Evolutionary conservation across 2,113 vertebrate species (phyloP), one percentile per base, ranked within the genome.

Genomic region (Sander vitreus): DNA sequence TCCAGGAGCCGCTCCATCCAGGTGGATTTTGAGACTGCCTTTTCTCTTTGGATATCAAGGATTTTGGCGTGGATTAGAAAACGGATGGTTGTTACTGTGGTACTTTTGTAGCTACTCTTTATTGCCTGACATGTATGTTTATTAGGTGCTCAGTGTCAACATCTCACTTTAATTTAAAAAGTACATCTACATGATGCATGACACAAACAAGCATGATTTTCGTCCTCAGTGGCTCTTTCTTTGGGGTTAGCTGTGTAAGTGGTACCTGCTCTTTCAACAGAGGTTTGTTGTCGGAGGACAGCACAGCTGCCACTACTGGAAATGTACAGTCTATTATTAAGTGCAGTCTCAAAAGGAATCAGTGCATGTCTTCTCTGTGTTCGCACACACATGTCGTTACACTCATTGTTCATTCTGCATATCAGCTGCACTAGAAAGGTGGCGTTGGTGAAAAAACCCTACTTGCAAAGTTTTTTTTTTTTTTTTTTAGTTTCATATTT

Each of bases 121-220:
- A 30, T 50, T 65, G 68, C 77, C 39, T 65, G 62, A 84, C 71
- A 67, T 76, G 66, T 80, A 4, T 78, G 45, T 86, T 78, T 62
- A 75, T 54, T 33, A 48, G 72, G 45, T 5, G 18, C 62, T 66
- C 63, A 53, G 53, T 89, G 65, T 83, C 65, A 79, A 76, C 78
- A 73, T 79, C 84, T 89, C 81, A 77, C 80, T 77, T 84, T 78
- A 23, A 73, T 83, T 78, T 58, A 62, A 80, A 53, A 73, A 50
- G 23, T 51, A 58, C 77, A 39, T 82, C 23, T 76, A 4, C 66
- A 77, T 76, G n/a, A n/a, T 3, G 74, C 90, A 85, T 87, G 90
- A 78, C 78, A 84, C 66, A 67, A 75, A 69, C 55, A 12, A 69
- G 78, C 81, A 87, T 90, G 75, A 73, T 87, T 76, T 66, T 25